Evolutionary conservation across 2,888 invertebrate species (phyloP).

Genomic region (Drosophila koepferae): DNA sequence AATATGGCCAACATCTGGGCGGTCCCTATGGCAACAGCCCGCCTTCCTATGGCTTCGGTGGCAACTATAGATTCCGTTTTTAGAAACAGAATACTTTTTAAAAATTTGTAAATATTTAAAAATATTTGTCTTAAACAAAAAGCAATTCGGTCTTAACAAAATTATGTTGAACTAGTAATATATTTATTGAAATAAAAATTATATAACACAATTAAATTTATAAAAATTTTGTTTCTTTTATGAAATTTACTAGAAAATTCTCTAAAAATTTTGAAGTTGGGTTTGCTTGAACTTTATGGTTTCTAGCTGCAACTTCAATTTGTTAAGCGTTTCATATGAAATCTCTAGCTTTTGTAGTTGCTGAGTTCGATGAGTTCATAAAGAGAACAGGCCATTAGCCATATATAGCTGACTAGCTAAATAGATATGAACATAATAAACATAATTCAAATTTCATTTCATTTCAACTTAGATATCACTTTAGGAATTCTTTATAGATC

Average conservation of each 20-base stretch:
- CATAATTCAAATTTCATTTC: neutral
- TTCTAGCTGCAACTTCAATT: neutral
- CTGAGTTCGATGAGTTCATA: too few relatives aligned
- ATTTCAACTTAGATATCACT: neutral
- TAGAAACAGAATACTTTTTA: neutral
- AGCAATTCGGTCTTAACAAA: neutral
- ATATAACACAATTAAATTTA: neutral
- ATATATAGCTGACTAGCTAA: too few relatives aligned
- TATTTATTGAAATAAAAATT: constrained; percentile 34
- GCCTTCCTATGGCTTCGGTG: constrained; percentile 62
- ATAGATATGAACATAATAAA: too few relatives aligned
- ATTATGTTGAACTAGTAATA: neutral
- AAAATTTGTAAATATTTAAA: neutral
- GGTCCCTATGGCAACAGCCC: constrained; percentile 80
- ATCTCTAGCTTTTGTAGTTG: too few relatives aligned
- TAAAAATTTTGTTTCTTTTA: neutral
- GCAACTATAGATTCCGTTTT: constrained; percentile 54
- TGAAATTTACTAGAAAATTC: neutral
- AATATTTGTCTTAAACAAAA: fast-evolving
- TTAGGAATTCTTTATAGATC: neutral
- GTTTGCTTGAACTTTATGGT: neutral
- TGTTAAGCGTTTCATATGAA: too few relatives aligned
- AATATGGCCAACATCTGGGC: constrained; percentile 77
- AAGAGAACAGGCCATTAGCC: too few relatives aligned
- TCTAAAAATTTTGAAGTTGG: neutral